Percentiles rank a stretch among this genome's conserved stretches.
phyloP scores from a whole-genome alignment of 2,797 vertebrate species.

The Macroramphosus scolopax region DNA sequence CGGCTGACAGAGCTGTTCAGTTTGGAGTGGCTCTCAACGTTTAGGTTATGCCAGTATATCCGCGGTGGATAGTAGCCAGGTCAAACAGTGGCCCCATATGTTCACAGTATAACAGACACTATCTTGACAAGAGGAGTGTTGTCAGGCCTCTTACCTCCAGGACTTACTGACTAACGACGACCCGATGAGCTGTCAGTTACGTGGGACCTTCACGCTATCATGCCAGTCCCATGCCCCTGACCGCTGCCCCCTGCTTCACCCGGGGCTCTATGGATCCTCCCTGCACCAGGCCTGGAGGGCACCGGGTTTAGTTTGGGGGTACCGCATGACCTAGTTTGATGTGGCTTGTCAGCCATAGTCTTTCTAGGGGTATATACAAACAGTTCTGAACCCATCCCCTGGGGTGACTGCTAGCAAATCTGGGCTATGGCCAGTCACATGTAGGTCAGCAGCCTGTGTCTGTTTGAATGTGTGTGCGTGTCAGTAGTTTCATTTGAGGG shows the following conservation, averaged over 20 bases:
- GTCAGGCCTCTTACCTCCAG: conserved; percentile 39
- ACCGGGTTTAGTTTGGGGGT: conserved; percentile 53
- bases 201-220: conserved; percentile 49
- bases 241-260: conserved; percentile 31
- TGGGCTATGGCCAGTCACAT: conserved; percentile 75
- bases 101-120: conserved; percentile 21
- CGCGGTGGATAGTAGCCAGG: neutral
- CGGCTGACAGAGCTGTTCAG: neutral
- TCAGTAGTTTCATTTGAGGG: conserved; percentile 52
- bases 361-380: conserved; percentile 58
- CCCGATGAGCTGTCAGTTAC: conserved; percentile 55
- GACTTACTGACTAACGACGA: conserved; percentile 26
- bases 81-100: conserved; percentile 23
- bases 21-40: conserved; percentile 4
- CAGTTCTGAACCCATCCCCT: conserved; percentile 61
- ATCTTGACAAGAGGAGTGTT: conserved; percentile 40
- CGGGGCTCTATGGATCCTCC: conserved; percentile 25
- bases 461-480: conserved; percentile 46
- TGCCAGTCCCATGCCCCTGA: conserved; percentile 31
- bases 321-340: conserved; percentile 66
- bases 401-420: conserved; percentile 63
- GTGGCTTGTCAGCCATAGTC: conserved; percentile 38
- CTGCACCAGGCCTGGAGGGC: conserved; percentile 38
- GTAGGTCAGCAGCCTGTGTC: conserved; percentile 75
- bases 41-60: conserved; percentile 7